phyloP scores from a whole-genome alignment of 2,888 invertebrate species.

The Cephus spinipes region DNA sequence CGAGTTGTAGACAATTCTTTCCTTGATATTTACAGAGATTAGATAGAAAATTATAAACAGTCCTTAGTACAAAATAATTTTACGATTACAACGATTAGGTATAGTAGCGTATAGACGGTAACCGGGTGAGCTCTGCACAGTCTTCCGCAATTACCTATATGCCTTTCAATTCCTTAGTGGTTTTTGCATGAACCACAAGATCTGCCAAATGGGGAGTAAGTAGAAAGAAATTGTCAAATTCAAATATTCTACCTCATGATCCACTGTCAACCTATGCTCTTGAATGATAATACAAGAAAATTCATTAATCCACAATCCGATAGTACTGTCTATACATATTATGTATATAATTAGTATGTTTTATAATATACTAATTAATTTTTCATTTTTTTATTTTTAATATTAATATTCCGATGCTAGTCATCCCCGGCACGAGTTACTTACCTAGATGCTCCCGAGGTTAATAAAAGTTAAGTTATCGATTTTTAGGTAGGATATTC shows the following conservation, averaged over 20 bases:
- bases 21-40: conserved; percentile 59
- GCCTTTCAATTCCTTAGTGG: conserved; percentile 38
- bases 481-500: background rate
- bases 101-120: conserved; percentile 53
- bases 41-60: conserved; percentile 64
- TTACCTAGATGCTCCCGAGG: background rate
- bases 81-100: conserved; percentile 58
- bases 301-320: background rate
- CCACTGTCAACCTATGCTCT: background rate
- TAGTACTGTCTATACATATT: background rate
- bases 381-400: no score
- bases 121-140: conserved; percentile 51
- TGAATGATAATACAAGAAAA: background rate
- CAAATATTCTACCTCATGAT: background rate
- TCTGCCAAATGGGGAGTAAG: background rate
- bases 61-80: conserved; percentile 61
- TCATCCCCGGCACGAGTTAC: background rate
- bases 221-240: background rate
- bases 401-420: background rate
- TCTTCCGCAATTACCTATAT: conserved; percentile 40
- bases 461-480: background rate
- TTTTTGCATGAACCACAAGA: conserved; percentile 3
- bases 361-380: background rate
- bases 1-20: conserved; percentile 26
- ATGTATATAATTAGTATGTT: background rate